Evolutionary conservation across 2,113 vertebrate species (phyloP).

Genomic region (Passer montanus): DNA sequence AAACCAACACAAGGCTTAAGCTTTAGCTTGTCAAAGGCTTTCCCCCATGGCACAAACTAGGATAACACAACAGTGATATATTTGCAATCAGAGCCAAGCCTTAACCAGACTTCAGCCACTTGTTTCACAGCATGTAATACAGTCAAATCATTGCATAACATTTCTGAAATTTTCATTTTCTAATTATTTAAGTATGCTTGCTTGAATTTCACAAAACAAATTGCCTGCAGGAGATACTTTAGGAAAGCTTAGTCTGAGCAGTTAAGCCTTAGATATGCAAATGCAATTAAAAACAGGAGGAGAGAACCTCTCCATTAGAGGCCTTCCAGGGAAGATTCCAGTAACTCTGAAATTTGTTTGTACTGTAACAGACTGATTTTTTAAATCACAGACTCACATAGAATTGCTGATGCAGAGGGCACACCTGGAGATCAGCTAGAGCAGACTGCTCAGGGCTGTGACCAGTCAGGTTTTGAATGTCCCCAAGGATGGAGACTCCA

Average conservation of each 20-base stretch:
- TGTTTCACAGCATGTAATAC: background rate
- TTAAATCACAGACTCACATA: background rate
- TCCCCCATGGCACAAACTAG: background rate
- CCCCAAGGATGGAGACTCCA: background rate
- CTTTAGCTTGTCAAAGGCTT: background rate
- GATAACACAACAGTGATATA: background rate
- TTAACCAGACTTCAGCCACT: background rate
- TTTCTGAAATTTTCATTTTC: background rate
- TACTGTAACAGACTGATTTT: background rate
- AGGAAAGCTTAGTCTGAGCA: background rate
- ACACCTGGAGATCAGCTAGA: background rate
- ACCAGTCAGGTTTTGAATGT: background rate
- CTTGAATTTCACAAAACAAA: background rate
- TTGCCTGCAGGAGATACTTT: background rate
- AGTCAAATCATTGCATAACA: background rate
- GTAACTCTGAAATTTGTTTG: background rate
- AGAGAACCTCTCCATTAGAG: background rate
- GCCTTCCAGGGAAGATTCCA: background rate
- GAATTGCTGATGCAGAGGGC: background rate
- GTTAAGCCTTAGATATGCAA: background rate
- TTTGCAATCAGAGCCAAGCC: background rate
- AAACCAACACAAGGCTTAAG: background rate
- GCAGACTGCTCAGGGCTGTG: background rate
- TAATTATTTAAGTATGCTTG: background rate
- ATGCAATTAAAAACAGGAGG: background rate